Base-by-base conservation (phyloP, 1,140 invertebrate species). In the Goniozus legneri region DNA sequence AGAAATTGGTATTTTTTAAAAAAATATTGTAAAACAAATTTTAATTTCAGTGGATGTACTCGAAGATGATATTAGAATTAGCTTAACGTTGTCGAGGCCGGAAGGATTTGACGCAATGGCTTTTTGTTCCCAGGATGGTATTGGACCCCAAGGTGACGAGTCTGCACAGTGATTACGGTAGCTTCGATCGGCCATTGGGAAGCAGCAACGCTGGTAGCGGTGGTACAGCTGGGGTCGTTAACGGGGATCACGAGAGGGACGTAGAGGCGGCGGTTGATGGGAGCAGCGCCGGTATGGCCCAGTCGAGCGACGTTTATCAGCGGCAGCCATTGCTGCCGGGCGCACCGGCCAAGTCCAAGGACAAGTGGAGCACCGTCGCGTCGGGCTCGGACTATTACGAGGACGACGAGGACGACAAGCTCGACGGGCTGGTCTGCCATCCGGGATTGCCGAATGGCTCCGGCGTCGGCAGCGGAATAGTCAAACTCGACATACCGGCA, bases 401-500 rank as follows among this genome's bases (percentile, higher is more conserved):
- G 35, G 71, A 76, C 32, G 75, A 77, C 35, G 69, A 76, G 13
- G 68, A 76, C 18, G 59, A 76, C 41, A 67, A 73, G 44, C 73
- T 73, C 48, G 72, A 75, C 47, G 47, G 59, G 18, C 60, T 73
- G 16, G 64, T 64, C 15, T 60, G 65, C 22, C 44, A 54, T 4
- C 50, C 64, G 13, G 62, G 61, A 2, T 42, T 75, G 55, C 65
- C 67, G 12, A 70, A 70, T 40, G 67, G 67, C 10, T 73, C 74
- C 35, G 67, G 67, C 10, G 73, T 73, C 35, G 65, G 68, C 10
- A 74, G 69, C 50, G 71, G 72, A 8, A 68, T 77, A 32, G 70
- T 83, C 39, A 77, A 78, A 53, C 73, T 83, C 32, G 79, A 81
- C 56, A 75, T 82, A 41, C 80, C 81, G 3, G 63, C 76, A 16